Evolutionary conservation across 2,888 invertebrate genomes (phyloP), one percentile per base, ranked within the genome.

Genomic region (Phrixothrix hirtus): DNA sequence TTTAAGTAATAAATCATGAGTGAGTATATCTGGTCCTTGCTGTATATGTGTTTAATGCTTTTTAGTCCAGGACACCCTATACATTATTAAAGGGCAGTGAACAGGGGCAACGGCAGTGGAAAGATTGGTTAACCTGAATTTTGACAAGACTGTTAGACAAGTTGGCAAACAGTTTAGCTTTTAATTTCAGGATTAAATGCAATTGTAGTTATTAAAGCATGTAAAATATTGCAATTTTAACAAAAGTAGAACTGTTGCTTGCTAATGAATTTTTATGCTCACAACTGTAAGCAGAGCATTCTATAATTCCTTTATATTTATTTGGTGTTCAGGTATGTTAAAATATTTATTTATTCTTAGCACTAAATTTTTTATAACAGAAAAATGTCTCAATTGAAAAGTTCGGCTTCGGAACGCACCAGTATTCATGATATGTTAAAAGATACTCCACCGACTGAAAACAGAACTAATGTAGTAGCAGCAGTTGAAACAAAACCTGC

Each of bases 381-480:
- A 16, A 59, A 62, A 56, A 75, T 70, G 71, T 71, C 74, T 37
- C 74, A 73, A 60, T 60, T 73, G 51, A 75, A 53, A 74, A 75
- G 67, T 59, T 67, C 65, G 44, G 71, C 67, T 54, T 67, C 75
- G 35, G 87, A 87, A 71, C 79, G 86, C 61, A 75, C 75, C 26
- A 87, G 87, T 72, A 89, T 91, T 71, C 90, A 91, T 73, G 90
- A 91, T 78, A 90, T 90, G 90, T 75, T 91, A 53, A 90, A 89
- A 73, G 90, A 91, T 68, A 86, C 90, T 37, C 84, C 88, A 26
- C 83, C 88, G 26, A 81, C 88, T 68, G 88, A 88, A 60, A 88
- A 87, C 67, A 87, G 85, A 59, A 87, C 84, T 63, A 86, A 83
- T 68, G 86, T 87, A 25, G 85, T 88, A 60, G 88, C 87, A 59